Conservation (phyloP, 1,140 invertebrate species). For the Zaprionus nigranus region DNA sequence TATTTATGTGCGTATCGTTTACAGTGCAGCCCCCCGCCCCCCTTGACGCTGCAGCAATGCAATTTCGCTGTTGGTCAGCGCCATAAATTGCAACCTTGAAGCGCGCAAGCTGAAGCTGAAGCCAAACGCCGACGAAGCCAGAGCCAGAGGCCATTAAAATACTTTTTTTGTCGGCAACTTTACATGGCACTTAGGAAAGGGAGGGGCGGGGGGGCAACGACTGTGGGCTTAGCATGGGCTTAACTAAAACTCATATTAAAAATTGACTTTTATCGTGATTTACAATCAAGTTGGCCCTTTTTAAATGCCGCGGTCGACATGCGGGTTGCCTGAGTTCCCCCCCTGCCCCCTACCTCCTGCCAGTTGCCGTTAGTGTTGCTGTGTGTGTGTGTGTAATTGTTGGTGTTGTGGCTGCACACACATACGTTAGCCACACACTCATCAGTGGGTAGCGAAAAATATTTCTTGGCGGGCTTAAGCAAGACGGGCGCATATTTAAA, state of each 20-base stretch:
- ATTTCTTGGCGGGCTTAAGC: constrained; percentile 80
- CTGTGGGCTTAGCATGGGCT: constrained; percentile 41
- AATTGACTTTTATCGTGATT: constrained; percentile 83
- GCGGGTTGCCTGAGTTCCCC: constrained; percentile 51
- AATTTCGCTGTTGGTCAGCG: constrained; percentile 76
- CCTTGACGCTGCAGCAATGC: constrained; percentile 45
- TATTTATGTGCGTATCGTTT: constrained; percentile 78
- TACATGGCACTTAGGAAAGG: not conserved
- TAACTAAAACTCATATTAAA: constrained; percentile 82
- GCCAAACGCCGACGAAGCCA: constrained; percentile 48
- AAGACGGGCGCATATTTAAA: constrained; percentile 76
- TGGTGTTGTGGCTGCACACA: constrained; percentile 60
- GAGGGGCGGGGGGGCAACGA: not conserved
- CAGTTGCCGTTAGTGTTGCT: constrained; percentile 59
- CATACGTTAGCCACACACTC: constrained; percentile 30
- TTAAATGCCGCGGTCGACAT: constrained; percentile 80
- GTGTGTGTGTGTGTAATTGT: constrained; percentile 45
- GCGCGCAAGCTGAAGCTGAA: constrained; percentile 39
- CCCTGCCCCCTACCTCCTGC: constrained; percentile 1
- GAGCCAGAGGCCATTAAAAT: constrained; percentile 78
- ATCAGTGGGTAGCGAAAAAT: constrained; percentile 54
- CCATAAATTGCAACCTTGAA: constrained; percentile 80
- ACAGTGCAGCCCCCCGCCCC: not conserved
- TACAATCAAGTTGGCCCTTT: constrained; percentile 81
- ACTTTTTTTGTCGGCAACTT: constrained; percentile 35